Evolutionary conservation across 2,113 vertebrate genomes (phyloP).

Genomic region (Catharus fuscescens): DNA sequence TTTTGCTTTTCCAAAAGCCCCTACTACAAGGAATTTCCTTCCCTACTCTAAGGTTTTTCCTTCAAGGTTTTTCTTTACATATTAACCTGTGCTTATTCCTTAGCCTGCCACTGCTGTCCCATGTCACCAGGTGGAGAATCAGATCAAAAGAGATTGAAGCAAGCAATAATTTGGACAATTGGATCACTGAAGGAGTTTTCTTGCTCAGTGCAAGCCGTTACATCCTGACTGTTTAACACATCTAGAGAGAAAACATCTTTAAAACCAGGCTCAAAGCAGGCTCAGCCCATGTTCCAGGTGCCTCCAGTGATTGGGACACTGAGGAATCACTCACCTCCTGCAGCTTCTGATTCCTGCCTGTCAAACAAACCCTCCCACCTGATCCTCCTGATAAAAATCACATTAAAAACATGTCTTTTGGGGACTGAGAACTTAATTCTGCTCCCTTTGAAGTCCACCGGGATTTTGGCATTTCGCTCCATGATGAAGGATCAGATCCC

Average conservation of each 20-base stretch:
- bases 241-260: background rate
- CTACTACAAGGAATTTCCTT: no score
- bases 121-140: background rate
- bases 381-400: background rate
- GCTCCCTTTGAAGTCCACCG: background rate
- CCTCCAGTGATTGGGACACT: fast-evolving
- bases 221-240: background rate
- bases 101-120: background rate
- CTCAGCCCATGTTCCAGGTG: background rate
- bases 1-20: background rate
- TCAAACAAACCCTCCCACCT: background rate
- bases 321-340: background rate
- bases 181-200: background rate
- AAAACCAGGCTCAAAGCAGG: background rate
- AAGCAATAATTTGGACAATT: background rate
- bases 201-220: background rate
- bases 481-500: background rate
- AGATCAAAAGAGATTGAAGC: background rate
- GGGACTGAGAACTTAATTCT: background rate
- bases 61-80: background rate
- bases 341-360: background rate
- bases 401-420: background rate
- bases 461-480: background rate
- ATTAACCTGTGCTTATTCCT: background rate
- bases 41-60: background rate